Evolutionary conservation across 2,113 vertebrate species (phyloP).

Genomic region (Dipodomys stephensi): DNA sequence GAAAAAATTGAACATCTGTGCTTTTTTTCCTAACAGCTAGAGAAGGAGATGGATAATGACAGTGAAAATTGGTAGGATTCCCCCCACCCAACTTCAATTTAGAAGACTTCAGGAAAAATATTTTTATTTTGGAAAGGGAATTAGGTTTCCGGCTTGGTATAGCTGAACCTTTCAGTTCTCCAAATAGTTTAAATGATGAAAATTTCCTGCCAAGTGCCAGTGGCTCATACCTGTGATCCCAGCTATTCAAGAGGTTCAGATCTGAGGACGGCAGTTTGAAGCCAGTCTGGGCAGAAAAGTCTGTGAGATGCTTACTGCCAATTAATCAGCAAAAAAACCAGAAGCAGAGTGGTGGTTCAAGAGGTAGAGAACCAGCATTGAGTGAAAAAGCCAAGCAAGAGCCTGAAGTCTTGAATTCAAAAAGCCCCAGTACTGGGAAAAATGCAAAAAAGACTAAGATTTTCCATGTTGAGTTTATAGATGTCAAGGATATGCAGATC

Average conservation of each 20-base stretch:
- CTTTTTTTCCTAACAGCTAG: not conserved
- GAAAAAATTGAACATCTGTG: not conserved
- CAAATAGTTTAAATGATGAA: slow-evolving; percentile 78
- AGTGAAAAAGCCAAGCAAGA: no score
- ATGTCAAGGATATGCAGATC: not conserved
- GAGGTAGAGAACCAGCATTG: no score
- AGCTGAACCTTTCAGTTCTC: slow-evolving; percentile 67
- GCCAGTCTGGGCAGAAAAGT: no score
- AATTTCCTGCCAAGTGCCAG: not conserved
- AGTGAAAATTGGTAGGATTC: not conserved
- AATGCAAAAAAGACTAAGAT: not conserved
- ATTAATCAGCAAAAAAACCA: no score
- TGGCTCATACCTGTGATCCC: no score
- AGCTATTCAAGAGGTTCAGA: no score
- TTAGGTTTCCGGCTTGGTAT: slow-evolving; percentile 78
- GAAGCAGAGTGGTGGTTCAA: no score
- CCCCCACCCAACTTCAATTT: not conserved
- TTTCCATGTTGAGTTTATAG: slow-evolving; percentile 55
- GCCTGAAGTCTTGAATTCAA: no score
- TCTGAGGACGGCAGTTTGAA: no score
- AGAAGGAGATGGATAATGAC: not conserved
- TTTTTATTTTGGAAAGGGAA: slow-evolving; percentile 27
- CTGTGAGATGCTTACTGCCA: no score
- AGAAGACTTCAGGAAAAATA: slow-evolving; percentile 52
- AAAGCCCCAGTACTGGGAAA: no score